Percentiles rank a stretch among this genome's conserved stretches.
These are phyloP conservation scores for Kryptolebias marmoratus DNA, from an alignment of 2,113 vertebrate genomes.

Conservation along the genomic window DNA sequence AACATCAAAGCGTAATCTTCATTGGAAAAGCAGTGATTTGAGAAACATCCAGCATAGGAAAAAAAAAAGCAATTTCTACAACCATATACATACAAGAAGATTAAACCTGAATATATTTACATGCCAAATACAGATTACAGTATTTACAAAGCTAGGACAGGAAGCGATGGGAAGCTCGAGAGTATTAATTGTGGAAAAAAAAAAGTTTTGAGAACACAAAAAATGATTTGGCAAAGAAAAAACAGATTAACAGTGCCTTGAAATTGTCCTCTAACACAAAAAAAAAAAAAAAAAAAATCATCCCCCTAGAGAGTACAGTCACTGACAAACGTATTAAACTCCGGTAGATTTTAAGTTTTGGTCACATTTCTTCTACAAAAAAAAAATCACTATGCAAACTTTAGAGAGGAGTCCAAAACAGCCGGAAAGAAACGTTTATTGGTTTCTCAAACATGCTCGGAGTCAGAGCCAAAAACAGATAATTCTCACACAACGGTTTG, in stretches of 20 bases:
- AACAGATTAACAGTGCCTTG: conserved; percentile 50
- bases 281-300: background rate
- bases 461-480: conserved; percentile 39
- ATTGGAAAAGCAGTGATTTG: conserved; percentile 67
- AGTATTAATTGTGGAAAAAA: conserved; percentile 29
- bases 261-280: conserved; percentile 52
- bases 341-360: conserved; percentile 26
- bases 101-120: conserved; percentile 75
- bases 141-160: conserved; percentile 70
- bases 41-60: conserved; percentile 40
- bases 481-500: conserved; percentile 26
- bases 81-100: conserved; percentile 74
- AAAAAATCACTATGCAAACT: conserved; percentile 8
- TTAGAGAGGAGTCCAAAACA: conserved; percentile 45
- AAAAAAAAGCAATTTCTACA: conserved; percentile 65
- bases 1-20: conserved; percentile 61
- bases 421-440: conserved; percentile 11
- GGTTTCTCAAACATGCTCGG: conserved; percentile 22
- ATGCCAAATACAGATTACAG: conserved; percentile 65
- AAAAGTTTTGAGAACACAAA: conserved; percentile 24
- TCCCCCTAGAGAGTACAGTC: conserved; percentile 28
- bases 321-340: conserved; percentile 40
- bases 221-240: conserved; percentile 43
- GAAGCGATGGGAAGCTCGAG: conserved; percentile 40
- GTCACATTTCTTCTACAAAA: conserved; percentile 24